Base-by-base conservation (phyloP, 2,113 vertebrate species). In the Nycticorax nycticorax region DNA sequence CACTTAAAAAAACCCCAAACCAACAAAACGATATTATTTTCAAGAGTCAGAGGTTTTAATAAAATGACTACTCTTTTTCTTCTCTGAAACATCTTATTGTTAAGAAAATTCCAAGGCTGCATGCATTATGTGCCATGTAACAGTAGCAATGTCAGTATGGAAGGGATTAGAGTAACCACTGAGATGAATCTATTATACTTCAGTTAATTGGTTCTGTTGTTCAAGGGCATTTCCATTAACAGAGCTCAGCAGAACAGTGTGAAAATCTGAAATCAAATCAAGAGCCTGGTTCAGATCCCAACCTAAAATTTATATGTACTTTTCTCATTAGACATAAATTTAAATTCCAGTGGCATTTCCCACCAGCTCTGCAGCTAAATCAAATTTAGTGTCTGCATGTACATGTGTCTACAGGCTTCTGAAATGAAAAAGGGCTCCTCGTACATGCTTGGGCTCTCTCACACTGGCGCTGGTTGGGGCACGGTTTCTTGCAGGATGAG, bases 221-320 rank as follows among this genome's bases (percentile, higher is more conserved):
- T 92, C 83, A 94, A 84, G 64, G 76, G 2, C 26, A 32, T 73
- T 94, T 75, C 57, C 23, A 14, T 91, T 86, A 56, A 64, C 37
- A 75, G 43, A 93, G 48, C 56, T 87, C 43, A 78, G 55, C 1
- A 2, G 59, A 90, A 50, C 55, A 35, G 21, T 23, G 60, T 81
- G 60, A 92, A 82, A 87, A 87, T 39, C 50, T 74, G 80, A 92
- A 96, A 92, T 93, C 41, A 84, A 72, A 91, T 90, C 50, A 89
- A 62, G 55, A 41, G 17, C 14, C 14, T 62, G 23, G 37, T 91
- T 91, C 45, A 83, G 89, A 67, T 89, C 28, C 14, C 41, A 56
- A 66, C 63, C 35, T 82, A 53, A 91, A 91, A 79, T 73, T 18
- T 64, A 3, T 22, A 24, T 56, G 33, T 18, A 14, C 35, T 82